Conservation (phyloP, 2,113 vertebrate species). For the Verasper variegatus region DNA sequence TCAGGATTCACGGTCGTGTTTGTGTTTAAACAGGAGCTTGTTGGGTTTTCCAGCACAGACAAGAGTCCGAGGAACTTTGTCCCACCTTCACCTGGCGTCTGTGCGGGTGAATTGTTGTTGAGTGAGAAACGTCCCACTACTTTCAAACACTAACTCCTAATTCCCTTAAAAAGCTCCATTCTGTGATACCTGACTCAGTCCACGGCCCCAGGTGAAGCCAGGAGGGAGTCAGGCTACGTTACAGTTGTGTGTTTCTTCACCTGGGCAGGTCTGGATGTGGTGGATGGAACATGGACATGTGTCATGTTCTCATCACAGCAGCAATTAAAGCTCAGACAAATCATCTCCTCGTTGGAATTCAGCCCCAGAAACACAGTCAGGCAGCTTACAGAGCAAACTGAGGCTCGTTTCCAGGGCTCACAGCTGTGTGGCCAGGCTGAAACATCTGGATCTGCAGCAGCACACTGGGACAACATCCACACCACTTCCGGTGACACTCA, state of each 20-base stretch:
- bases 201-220: conserved; percentile 53
- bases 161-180: conserved; percentile 1
- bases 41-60: not conserved
- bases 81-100: conserved; percentile 64
- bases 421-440: conserved; percentile 31
- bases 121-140: rapidly evolving
- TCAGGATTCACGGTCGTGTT: not conserved
- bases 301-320: conserved; percentile 9
- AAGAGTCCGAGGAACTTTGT: conserved; percentile 37
- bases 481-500: not conserved
- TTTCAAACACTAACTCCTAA: not conserved
- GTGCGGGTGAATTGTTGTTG: not conserved
- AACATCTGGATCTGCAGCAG: conserved; percentile 60
- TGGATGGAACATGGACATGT: conserved; percentile 22
- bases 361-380: not conserved
- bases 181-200: conserved; percentile 62
- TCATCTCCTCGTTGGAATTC: not conserved
- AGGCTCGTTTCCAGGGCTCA: conserved; percentile 20
- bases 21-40: conserved; percentile 3
- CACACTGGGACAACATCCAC: too few species aligned
- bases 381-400: conserved; percentile 5
- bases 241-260: conserved; percentile 47
- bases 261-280: conserved; percentile 65
- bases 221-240: conserved; percentile 68
- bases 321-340: conserved; percentile 1